A percentile compares a stretch with the other conserved stretches of the same genome.
Conservation (phyloP, 2,113 vertebrate species). For the Quiscalus mexicanus region DNA sequence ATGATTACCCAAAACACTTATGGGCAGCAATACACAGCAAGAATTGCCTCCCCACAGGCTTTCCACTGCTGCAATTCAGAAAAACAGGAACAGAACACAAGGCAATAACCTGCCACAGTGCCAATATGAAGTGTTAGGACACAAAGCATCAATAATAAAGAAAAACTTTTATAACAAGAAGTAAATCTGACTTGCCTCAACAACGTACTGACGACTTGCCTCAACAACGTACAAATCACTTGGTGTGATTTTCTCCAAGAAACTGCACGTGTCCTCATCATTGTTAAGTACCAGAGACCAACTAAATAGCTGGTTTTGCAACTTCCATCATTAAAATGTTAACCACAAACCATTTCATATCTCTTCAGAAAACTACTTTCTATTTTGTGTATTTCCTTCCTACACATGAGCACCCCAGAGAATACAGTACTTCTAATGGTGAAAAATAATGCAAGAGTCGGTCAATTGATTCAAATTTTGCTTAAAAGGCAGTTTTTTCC, state of each 20-base stretch:
- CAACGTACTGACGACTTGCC: neutral
- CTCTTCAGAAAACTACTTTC: neutral
- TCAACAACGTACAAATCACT: neutral
- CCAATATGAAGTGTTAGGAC: neutral
- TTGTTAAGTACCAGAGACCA: neutral
- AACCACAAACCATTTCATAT: neutral
- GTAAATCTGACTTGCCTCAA: neutral
- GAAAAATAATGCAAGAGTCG: neutral
- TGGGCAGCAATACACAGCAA: neutral
- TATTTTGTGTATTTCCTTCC: neutral
- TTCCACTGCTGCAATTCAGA: neutral
- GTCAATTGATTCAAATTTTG: neutral
- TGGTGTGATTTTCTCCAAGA: neutral
- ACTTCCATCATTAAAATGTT: neutral
- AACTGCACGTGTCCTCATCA: neutral
- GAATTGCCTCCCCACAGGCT: neutral
- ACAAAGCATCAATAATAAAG: neutral
- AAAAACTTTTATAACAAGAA: neutral
- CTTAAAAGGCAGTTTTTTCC: neutral
- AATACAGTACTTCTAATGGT: neutral
- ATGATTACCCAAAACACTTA: neutral
- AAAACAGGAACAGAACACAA: neutral
- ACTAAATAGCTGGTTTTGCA: neutral
- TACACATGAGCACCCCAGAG: fast-evolving
- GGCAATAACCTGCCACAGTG: neutral